A percentile compares a stretch with the other conserved stretches of the same genome.
phyloP scores from a whole-genome alignment of 2,888 invertebrate species.

The Philereme vetulata region DNA sequence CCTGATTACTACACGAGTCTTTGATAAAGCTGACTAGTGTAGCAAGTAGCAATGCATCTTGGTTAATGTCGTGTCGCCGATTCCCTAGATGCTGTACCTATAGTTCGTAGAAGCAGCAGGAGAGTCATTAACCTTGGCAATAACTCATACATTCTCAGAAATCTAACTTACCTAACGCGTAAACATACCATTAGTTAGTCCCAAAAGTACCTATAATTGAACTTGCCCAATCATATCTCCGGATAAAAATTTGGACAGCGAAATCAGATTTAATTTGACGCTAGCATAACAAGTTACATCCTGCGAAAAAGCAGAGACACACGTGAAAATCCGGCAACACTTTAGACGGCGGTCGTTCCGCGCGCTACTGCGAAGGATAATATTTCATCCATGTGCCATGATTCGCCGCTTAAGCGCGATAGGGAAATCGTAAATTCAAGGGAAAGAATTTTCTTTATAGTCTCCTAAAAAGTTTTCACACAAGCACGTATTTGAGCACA shows the following conservation, averaged over 20 bases:
- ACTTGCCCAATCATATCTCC: constrained; percentile 7
- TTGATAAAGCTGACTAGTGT: constrained; percentile 14
- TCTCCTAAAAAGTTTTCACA: constrained; percentile 71
- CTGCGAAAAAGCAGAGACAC: constrained; percentile 32
- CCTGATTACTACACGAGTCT: background rate
- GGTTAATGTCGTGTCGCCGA: constrained; percentile 13
- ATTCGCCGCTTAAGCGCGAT: constrained; percentile 77
- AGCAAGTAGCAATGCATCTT: constrained; percentile 23
- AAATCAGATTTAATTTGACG: constrained; percentile 34
- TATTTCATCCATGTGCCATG: constrained; percentile 74
- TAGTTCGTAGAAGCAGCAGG: constrained; percentile 10
- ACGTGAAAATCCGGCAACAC: constrained; percentile 47
- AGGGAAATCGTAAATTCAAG: constrained; percentile 78
- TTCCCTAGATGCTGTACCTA: constrained; percentile 16
- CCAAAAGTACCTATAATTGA: background rate
- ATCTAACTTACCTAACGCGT: background rate
- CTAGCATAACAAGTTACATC: constrained; percentile 38
- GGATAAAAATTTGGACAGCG: constrained; percentile 15
- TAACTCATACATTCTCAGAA: constrained; percentile 6
- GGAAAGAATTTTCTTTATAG: constrained; percentile 76
- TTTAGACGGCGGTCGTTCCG: constrained; percentile 45
- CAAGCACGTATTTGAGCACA: constrained; percentile 67
- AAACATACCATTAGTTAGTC: background rate
- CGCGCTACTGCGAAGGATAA: constrained; percentile 62
- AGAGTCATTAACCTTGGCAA: constrained; percentile 13